These are phyloP conservation scores for Parazoanthus darwini DNA, from an alignment of 92 coral and sea anemone species.

Conservation along the genomic window DNA sequence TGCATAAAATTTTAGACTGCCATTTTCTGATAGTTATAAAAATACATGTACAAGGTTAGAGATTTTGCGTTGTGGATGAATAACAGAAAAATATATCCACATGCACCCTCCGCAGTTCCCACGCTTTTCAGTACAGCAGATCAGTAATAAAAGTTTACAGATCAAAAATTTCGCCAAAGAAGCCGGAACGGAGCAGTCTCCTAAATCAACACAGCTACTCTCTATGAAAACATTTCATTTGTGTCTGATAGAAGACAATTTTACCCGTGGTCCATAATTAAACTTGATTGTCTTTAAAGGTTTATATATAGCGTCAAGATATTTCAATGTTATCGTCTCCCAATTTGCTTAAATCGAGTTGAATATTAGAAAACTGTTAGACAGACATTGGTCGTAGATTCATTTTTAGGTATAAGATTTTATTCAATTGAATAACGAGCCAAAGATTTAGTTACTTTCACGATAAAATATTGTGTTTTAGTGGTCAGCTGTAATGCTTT, in stretches of 20 bases:
- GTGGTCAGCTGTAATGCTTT: slow-evolving; percentile 30
- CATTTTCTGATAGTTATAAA: not conserved
- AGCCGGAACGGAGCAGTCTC: slow-evolving; percentile 53
- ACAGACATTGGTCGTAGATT: not conserved
- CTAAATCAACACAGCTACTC: slow-evolving; percentile 59
- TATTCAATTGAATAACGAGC: slow-evolving; percentile 1
- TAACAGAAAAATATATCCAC: not conserved
- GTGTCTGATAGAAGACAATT: slow-evolving; percentile 28
- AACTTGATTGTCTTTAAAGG: slow-evolving; percentile 19
- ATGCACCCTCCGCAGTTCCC: not conserved
- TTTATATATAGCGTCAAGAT: not conserved
- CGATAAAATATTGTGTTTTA: not conserved
- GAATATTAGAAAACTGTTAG: not conserved
- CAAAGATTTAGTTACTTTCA: slow-evolving; percentile 11
- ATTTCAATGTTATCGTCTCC: slow-evolving; percentile 6
- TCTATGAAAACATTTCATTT: slow-evolving; percentile 43
- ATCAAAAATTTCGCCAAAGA: slow-evolving; percentile 18
- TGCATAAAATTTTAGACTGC: slow-evolving; percentile 7
- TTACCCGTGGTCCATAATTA: slow-evolving; percentile 22
- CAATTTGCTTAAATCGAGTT: not conserved
- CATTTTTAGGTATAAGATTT: not conserved
- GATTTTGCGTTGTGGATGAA: not conserved
- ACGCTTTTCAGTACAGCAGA: slow-evolving; percentile 6
- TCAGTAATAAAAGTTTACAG: not conserved
- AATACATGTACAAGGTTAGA: not conserved